Conservation (phyloP, 2,113 vertebrate genomes). For the Hippocampus barbouri region DNA sequence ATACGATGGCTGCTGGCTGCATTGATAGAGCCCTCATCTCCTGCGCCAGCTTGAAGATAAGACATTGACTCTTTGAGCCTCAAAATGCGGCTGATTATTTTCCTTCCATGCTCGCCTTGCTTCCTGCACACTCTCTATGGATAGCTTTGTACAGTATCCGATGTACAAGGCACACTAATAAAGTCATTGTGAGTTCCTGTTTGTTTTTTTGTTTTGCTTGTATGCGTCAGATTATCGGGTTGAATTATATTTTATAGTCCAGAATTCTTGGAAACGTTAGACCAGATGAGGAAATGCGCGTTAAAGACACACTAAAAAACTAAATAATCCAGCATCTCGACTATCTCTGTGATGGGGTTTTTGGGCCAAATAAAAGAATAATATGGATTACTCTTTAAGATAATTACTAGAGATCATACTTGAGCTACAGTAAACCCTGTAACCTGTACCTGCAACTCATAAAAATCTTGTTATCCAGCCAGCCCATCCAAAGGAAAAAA, state of each 20-base stretch:
- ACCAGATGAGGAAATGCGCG: background rate
- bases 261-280: background rate
- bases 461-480: background rate
- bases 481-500: too few relatives aligned
- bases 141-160: background rate
- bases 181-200: background rate
- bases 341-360: background rate
- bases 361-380: background rate
- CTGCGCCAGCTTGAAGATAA: constrained; percentile 67
- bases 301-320: background rate
- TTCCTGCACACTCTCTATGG: background rate
- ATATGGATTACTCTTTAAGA: background rate
- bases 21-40: constrained; percentile 44
- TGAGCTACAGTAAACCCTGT: too few relatives aligned
- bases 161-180: background rate
- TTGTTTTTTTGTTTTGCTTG: background rate
- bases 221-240: background rate
- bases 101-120: constrained; percentile 6
- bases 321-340: background rate
- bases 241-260: background rate
- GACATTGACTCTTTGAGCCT: constrained; percentile 50
- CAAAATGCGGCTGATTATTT: constrained; percentile 58
- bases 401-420: too few relatives aligned
- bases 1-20: constrained; percentile 42
- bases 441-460: background rate